Evolutionary conservation across 2,888 invertebrate genomes (phyloP), one percentile per base, ranked within the genome.

Genomic region (Mesorhabditis belari): DNA sequence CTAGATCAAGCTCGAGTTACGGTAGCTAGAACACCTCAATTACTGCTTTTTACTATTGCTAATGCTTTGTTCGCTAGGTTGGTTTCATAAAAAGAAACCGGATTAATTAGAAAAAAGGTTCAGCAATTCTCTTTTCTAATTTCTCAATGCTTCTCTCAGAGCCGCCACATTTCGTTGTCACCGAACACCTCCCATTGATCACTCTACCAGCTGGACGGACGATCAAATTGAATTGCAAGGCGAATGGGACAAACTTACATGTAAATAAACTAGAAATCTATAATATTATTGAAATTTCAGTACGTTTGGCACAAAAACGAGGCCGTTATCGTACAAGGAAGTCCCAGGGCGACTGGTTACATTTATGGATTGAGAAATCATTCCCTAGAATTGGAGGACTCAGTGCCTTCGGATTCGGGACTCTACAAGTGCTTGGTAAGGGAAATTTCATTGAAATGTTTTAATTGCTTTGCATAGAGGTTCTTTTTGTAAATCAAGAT

Each of bases 351-450:
- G 9, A 67, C 67, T 5, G 77, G 77, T 3, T 69, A 69, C 9
- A 62, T 71, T 9, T 80, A 74, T 66, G 64, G 73, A 35, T 65
- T 80, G 52, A 65, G 72, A 24, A 73, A 73, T 54, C 78, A 76
- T 71, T 64, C 71, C 3, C 64, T 84, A 55, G 80, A 85, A 5
- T 83, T 95, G 73, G 90, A 90, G 70, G 91, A 93, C 77, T 84
- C 91, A 50, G 88, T 90, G 2, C 87, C 88, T 5, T 86, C 87
- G 27, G 96, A 96, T 80, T 87, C 87, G 61, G 95, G 91, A 1
- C 87, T 88, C 74, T 96, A 94, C 81, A 90, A 88, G 0, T 96
- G 96, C 57, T 70, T 71, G 44, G 69, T 71, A 53, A 28, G 62
- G n/a, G n/a, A n/a, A n/a, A n/a, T n/a, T n/a, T n/a, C n/a, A n/a